Base-by-base conservation (phyloP, 2,113 vertebrate species). In the Toxotes jaculatrix region DNA sequence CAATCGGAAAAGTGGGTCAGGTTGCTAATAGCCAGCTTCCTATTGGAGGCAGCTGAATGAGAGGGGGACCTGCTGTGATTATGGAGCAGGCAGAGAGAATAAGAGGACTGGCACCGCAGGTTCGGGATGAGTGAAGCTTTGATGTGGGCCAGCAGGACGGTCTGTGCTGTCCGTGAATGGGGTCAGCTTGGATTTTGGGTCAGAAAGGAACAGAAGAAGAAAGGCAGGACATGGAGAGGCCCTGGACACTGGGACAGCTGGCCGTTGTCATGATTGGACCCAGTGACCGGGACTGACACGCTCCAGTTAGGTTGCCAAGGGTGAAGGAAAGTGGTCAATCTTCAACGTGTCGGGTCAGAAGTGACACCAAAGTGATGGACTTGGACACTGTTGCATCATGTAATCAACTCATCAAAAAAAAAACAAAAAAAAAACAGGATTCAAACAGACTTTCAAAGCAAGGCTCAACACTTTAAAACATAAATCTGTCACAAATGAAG, bases 1-100 rank as follows among this genome's bases (percentile, higher is more conserved):
- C 86, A 80, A 73, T 71, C 67, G 66, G 76, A 76, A 91, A 94
- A 95, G 88, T 95, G 93, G 95, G 94, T 95, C 94, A 95, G 87
- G 89, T 84, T 89, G 87, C 90, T 93, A 93, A 94, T 93, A 91
- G 90, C 88, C 57, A 78, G 85, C 80, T 94, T 92, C 90, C 89
- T 87, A 92, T 85, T 83, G 86, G 81, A 75, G 77, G 78, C 2
- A 21, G 77, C 61, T 86, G 83, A 92, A 92, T 89, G 86, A 90
- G 88, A 81, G 42, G 67, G 70, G 80, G 74, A 77, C 74, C 71
- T 65, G 86, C 69, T 88, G 77, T 57, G 84, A 79, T 91, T 86
- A 76, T 21, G 63, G 42, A 79, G 65, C 55, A 53, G 61, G 80
- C 36, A 31, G 43, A 61, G 67, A 80, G 68, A 87, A 77, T 70